These are phyloP conservation scores for Istiophorus platypterus DNA, from an alignment of 2,113 vertebrate genomes.

Conservation along the genomic window DNA sequence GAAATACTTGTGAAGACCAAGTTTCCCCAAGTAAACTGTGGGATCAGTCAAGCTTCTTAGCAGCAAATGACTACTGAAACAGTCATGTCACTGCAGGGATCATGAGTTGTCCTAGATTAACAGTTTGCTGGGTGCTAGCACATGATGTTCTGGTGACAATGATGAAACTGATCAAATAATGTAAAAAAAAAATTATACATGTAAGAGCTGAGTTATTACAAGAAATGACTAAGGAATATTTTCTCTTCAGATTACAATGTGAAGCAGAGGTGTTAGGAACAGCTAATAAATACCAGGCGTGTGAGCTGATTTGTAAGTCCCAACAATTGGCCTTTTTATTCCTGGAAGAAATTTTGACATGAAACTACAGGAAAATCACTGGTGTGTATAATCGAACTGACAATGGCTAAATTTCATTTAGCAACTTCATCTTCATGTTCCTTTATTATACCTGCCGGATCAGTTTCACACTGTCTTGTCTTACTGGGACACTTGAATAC, in stretches of 20 bases:
- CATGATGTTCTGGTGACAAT: background rate
- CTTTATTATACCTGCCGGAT: too few relatives aligned
- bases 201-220: background rate
- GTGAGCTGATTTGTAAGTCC: too few relatives aligned
- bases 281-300: too few relatives aligned
- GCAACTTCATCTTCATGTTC: too few relatives aligned
- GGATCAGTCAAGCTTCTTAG: background rate
- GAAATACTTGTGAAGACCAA: background rate
- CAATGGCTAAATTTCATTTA: too few relatives aligned
- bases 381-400: too few relatives aligned
- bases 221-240: background rate
- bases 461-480: background rate
- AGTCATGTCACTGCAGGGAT: background rate
- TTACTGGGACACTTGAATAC: background rate
- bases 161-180: background rate
- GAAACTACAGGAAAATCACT: too few relatives aligned
- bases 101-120: background rate
- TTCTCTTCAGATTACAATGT: background rate
- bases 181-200: too few relatives aligned
- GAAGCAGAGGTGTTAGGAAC: background rate
- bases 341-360: too few relatives aligned
- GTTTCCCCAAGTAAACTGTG: background rate
- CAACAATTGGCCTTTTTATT: too few relatives aligned
- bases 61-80: background rate
- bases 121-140: background rate